Base-by-base conservation (phyloP, 1,140 invertebrate species). In the Anastatus disparis region DNA sequence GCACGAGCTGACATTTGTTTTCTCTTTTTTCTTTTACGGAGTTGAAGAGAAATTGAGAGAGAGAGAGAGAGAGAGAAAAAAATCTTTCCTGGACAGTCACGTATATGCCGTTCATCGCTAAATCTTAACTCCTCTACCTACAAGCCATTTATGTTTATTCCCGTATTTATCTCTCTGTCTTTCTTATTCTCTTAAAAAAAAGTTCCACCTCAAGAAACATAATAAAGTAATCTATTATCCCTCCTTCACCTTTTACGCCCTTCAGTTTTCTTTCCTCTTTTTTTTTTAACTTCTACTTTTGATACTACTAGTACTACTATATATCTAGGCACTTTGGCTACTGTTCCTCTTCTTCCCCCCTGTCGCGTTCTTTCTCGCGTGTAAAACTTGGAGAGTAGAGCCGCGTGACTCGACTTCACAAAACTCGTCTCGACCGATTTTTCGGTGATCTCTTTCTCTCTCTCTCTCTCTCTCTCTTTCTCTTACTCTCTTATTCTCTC, bases 391-490 rank as follows among this genome's bases (percentile, higher is more conserved):
- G 38, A 31, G 38, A 53, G 35, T 27, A n/a, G n/a, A n/a, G n/a
- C n/a, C n/a, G n/a, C 67, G 67, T 70, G 67, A 70, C 58, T 70
- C 67, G 67, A 70, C 48, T 70, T n/a, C 29, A 35, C 26, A 70
- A 70, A 56, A n/a, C 50, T 68, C 27, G 10, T 31, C 26, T 44
- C 40, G 68, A 63, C 35, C 58, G 59, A 70, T 70, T 70, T 70
- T n/a, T n/a, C 59, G 68, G 50, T 50, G 46, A 70, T 70, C 59
- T 70, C 50, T 17, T 22, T n/a, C n/a, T n/a, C n/a, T n/a, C n/a
- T n/a, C n/a, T n/a, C n/a, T n/a, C n/a, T n/a, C n/a, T n/a, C n/a
- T n/a, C n/a, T n/a, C n/a, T n/a, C n/a, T n/a, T n/a, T n/a, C n/a
- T n/a, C n/a, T n/a, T n/a, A n/a, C n/a, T n/a, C n/a, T n/a, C n/a